A percentile compares a stretch with the other conserved stretches of the same genome.
Conservation (phyloP, 2,888 invertebrate species). For the Dichetophora obliterata region DNA sequence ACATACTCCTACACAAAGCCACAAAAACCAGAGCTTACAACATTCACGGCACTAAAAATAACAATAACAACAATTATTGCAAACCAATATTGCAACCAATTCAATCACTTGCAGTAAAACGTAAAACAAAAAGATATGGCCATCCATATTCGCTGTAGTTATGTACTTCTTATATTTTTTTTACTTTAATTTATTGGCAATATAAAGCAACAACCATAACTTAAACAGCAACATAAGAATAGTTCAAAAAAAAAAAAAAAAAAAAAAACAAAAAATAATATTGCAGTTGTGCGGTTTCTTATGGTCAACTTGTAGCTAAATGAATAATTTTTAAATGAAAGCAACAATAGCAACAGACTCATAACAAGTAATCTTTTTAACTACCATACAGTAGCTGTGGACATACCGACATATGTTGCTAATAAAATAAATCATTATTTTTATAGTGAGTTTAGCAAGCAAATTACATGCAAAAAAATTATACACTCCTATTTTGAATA, state of each 20-base stretch:
- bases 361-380: no score
- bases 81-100: not conserved
- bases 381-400: no score
- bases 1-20: not conserved
- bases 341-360: no score
- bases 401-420: no score
- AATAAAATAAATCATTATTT: no score
- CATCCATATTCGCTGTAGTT: not conserved
- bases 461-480: no score
- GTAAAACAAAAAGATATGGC: not conserved
- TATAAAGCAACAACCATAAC: no score
- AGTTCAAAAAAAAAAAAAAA: not conserved
- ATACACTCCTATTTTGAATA: no score
- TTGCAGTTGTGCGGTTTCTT: not conserved
- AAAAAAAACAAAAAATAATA: not conserved
- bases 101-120: not conserved
- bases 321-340: no score
- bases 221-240: no score
- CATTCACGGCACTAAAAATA: not conserved
- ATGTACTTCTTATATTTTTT: not conserved
- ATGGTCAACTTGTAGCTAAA: not conserved
- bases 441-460: no score
- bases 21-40: not conserved
- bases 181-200: not conserved
- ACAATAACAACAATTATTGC: not conserved